Evolutionary conservation across 2,888 invertebrate species (phyloP), one percentile per base, ranked within the genome.

Genomic region (Camponotus fellah): DNA sequence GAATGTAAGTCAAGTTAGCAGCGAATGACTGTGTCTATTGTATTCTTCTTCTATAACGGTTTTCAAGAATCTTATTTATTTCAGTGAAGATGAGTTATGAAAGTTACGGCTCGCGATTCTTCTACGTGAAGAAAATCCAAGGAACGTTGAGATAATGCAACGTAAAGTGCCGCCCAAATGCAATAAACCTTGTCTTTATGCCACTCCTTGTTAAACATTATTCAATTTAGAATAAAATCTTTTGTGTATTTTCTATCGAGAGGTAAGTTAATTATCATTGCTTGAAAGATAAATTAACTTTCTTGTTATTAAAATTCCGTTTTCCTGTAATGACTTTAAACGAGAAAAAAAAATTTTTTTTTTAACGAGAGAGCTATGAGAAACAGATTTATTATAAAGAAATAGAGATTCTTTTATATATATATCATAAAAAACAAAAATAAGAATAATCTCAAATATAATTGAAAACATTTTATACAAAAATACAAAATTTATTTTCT

Each of bases 141-240:
- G 60, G 17, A 71, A 46, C 60, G 72, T 14, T 49, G 26, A 46
- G 46, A 62, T 71, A 71, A 80, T 80, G 43, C 43, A 60, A 79
- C 46, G 43, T 37, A 58, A 79, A 71, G 72, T 46, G 72, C 58
- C 21, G 72, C 46, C 58, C 34, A 79, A 60, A 71, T 71, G 46
- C 34, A 71, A 79, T 79, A 71, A 71, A 71, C 71, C 69, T 71
- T 79, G 34, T 34, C 79, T 79, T 71, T 79, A 71, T 60, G 60
- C 43, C 34, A 60, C 5, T 17, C 32, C 40, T 46, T 58, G 43
- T 58, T 71, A 60, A 60, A 12, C 58, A 56, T 66, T 56, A 56
- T 46, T 46, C 71, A 60, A 79, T 71, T 79, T 49, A 49, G n/a
- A 40, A 17, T 26, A 46, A 68, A 68, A 46, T 79, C 71, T 46